These are phyloP conservation scores for Athrips mouffetella DNA, from an alignment of 2,888 invertebrate genomes.

Conservation along the genomic window DNA sequence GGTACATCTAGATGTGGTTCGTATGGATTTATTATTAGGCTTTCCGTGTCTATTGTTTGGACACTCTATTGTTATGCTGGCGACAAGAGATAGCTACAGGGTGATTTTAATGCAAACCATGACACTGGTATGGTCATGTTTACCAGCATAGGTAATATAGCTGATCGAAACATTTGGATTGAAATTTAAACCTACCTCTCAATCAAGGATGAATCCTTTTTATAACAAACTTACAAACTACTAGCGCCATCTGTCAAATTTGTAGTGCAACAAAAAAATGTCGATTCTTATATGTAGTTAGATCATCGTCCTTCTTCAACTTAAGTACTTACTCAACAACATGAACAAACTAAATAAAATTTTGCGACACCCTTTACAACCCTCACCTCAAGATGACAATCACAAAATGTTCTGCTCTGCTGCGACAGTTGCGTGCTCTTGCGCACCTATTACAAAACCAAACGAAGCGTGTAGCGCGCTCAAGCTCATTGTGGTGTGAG, in stretches of 20 bases:
- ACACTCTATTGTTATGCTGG: conserved; percentile 6
- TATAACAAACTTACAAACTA: too few relatives aligned
- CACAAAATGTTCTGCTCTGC: conserved; percentile 52
- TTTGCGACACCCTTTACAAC: conserved; percentile 25
- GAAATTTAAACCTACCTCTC: too few relatives aligned
- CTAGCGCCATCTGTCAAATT: conserved; percentile 46
- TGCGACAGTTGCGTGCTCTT: conserved; percentile 54
- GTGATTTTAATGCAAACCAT: not conserved
- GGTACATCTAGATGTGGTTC: not conserved
- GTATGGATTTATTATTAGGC: conserved; percentile 20
- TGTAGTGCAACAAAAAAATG: not conserved
- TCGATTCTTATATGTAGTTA: not conserved
- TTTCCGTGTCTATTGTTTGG: conserved; percentile 29
- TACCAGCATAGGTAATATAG: too few relatives aligned
- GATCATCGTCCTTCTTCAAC: not conserved
- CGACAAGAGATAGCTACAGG: conserved; percentile 14
- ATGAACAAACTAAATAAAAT: conserved; percentile 24
- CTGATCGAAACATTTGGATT: too few relatives aligned
- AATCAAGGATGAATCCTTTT: too few relatives aligned
- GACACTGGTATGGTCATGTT: too few relatives aligned
- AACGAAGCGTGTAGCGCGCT: conserved; percentile 48
- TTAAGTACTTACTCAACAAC: not conserved
- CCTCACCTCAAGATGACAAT: conserved; percentile 27
- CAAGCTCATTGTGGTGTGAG: conserved; percentile 43
- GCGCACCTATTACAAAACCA: conserved; percentile 49